Conservation (phyloP, 1,140 invertebrate species). For the Drosophila leontia region DNA sequence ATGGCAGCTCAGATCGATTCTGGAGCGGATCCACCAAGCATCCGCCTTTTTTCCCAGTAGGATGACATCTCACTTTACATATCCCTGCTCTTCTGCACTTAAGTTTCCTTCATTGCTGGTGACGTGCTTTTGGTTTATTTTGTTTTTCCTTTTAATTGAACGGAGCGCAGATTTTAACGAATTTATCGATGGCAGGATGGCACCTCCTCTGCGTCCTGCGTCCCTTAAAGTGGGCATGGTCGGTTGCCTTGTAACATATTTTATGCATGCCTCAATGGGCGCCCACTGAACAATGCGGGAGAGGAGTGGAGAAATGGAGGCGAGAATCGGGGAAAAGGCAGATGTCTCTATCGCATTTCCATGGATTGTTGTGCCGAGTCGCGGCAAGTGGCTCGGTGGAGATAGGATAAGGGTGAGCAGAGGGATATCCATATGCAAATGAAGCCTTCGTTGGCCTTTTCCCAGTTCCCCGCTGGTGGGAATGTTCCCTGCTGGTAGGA, state of each 20-base stretch:
- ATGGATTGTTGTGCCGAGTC: conserved; percentile 26
- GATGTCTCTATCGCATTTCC: conserved; percentile 54
- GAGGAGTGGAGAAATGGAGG: background rate
- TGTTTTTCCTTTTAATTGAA: too few species aligned
- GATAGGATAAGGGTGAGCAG: background rate
- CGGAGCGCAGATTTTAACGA: too few species aligned
- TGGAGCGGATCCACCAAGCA: background rate
- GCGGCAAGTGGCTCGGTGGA: conserved; percentile 25
- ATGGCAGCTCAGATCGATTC: conserved; percentile 22
- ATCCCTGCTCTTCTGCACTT: too few species aligned
- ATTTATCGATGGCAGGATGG: too few species aligned
- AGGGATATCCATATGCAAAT: conserved; percentile 37
- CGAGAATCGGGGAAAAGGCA: conserved; percentile 10
- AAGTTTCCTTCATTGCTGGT: too few species aligned
- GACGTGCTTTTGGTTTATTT: too few species aligned
- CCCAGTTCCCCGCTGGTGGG: conserved; percentile 11
- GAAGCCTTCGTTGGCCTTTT: conserved; percentile 23
- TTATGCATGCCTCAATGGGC: conserved; percentile 63
- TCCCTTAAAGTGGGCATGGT: too few species aligned
- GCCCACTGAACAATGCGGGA: conserved; percentile 51
- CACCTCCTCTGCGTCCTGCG: too few species aligned
- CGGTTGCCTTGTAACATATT: conserved; percentile 62
- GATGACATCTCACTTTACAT: too few species aligned
- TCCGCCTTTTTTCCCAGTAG: too few species aligned
- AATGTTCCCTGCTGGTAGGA: conserved; percentile 8